Evolutionary conservation across 1,140 invertebrate genomes (phyloP).

Genomic region (Diabrotica virgifera): DNA sequence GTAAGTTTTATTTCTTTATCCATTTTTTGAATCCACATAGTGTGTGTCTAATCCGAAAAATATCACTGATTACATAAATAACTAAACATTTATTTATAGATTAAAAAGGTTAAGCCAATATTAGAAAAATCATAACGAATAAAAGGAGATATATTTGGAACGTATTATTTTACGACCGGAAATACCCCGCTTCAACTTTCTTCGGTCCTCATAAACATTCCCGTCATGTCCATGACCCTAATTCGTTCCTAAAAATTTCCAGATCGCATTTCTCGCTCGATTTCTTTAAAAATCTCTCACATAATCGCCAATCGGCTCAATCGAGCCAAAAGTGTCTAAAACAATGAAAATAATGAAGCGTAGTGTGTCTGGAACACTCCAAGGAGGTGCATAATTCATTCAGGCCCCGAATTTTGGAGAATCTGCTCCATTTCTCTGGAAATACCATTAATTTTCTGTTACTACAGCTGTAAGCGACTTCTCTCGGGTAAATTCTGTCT

Average conservation of each 20-base stretch:
- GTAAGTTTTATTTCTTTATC: too few species aligned
- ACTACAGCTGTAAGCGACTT: slow-evolving; percentile 7
- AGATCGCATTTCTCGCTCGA: background rate
- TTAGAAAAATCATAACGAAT: too few species aligned
- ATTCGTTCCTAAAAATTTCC: background rate
- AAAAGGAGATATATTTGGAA: too few species aligned
- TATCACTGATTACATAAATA: too few species aligned
- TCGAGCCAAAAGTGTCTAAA: slow-evolving; percentile 8
- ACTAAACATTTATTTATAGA: too few species aligned
- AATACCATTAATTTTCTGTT: slow-evolving; percentile 12
- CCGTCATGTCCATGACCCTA: background rate
- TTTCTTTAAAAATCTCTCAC: slow-evolving; percentile 7
- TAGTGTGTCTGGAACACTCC: slow-evolving; percentile 1
- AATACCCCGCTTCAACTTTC: too few species aligned
- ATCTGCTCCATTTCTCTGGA: slow-evolving; percentile 10
- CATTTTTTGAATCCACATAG: too few species aligned
- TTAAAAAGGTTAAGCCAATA: too few species aligned
- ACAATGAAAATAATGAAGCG: slow-evolving; percentile 12
- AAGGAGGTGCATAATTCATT: slow-evolving; percentile 17
- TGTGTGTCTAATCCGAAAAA: too few species aligned
- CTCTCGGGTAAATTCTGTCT: slow-evolving; percentile 6
- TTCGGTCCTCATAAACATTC: slow-evolving; percentile 18
- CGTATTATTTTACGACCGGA: too few species aligned
- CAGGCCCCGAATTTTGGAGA: slow-evolving; percentile 3
- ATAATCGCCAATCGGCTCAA: background rate